Conservation (phyloP, 2,113 vertebrate species). For the Onychostoma macrolepis region DNA sequence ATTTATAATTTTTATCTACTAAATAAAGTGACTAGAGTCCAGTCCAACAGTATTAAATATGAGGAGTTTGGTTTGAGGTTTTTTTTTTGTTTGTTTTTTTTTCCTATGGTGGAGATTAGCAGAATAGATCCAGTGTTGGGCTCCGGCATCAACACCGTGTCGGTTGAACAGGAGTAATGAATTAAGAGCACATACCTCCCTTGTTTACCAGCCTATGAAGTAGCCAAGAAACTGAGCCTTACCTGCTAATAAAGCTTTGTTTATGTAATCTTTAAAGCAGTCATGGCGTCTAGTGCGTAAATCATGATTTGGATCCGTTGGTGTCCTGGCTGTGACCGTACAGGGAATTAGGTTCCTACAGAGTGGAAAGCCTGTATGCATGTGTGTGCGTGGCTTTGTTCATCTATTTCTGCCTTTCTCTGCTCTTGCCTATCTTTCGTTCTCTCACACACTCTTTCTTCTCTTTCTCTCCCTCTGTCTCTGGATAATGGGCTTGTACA, state of each 20-base stretch:
- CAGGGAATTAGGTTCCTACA: constrained; percentile 18
- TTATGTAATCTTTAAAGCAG: constrained; percentile 36
- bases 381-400: neutral
- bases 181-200: constrained; percentile 66
- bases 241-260: constrained; percentile 61
- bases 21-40: neutral
- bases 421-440: constrained; percentile 10
- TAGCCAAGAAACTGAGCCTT: constrained; percentile 54
- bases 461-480: constrained; percentile 30
- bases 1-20: too few species aligned
- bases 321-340: constrained; percentile 4
- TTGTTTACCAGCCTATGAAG: constrained; percentile 69
- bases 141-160: neutral
- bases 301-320: constrained; percentile 24
- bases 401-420: constrained; percentile 6
- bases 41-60: neutral
- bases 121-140: neutral
- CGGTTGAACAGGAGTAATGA: constrained; percentile 51
- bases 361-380: constrained; percentile 10
- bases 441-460: constrained; percentile 9
- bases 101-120: neutral
- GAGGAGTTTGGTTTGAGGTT: neutral
- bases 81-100: neutral
- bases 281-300: constrained; percentile 18
- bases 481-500: constrained; percentile 55